Conservation (phyloP, 2,113 vertebrate genomes). For the Regulus satrapa region DNA sequence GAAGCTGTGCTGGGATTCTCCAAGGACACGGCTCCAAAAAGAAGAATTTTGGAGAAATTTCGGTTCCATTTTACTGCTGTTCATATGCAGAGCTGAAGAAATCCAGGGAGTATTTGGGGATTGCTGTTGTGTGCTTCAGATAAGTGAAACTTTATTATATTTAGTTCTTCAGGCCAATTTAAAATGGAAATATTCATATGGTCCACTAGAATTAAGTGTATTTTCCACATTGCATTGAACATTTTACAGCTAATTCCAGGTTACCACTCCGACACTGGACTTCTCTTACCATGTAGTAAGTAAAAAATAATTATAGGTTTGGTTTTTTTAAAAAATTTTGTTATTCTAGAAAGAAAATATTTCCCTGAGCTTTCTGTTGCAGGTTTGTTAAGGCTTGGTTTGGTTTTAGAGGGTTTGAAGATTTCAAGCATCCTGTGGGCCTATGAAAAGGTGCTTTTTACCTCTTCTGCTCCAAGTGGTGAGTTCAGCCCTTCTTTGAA, state of each 20-base stretch:
- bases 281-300: background rate
- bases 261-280: accelerated
- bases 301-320: background rate
- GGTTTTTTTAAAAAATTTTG: accelerated
- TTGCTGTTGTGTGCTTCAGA: background rate
- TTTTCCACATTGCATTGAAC: background rate
- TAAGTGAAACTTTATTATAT: background rate
- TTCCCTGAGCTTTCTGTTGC: background rate
- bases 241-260: background rate
- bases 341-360: background rate
- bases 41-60: background rate
- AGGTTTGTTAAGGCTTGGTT: background rate
- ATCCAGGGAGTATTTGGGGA: background rate
- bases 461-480: background rate
- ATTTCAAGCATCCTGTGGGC: background rate
- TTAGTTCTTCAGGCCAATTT: background rate
- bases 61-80: background rate
- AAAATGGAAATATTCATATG: background rate
- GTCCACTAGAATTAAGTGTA: background rate
- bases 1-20: background rate
- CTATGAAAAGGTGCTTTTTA: background rate
- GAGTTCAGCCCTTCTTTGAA: background rate
- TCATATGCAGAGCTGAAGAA: background rate
- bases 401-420: background rate
- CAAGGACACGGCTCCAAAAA: background rate